Evolutionary conservation across 92 coral and sea anemone species (phyloP), one percentile per base, ranked within the genome.

Genomic region (Paramuricea clavata): DNA sequence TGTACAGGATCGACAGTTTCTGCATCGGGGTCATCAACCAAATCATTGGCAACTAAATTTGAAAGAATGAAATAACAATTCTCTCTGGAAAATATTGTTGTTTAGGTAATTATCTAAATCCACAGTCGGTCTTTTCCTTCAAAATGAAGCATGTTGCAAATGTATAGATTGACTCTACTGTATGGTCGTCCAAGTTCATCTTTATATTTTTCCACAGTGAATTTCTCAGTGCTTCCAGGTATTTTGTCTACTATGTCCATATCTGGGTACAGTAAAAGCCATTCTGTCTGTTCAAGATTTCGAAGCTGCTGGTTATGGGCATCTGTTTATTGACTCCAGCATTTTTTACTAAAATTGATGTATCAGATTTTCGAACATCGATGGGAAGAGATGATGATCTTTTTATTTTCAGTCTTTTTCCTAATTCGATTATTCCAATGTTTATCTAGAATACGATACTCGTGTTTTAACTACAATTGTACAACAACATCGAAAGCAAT

Each of bases 341-440:
- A n/a, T 34, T 74, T 54, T 49, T 57, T 22, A 85, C 26, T 7
- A 30, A 15, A 7, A 25, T 10, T 12, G 22, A 42, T 32, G 82
- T 30, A 30, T 39, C 83, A 10, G 52, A n/a, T 69, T 78, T 77
- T 42, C 32, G 47, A 5, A 86, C 90, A 16, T 86, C 57, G 32
- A 86, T 56, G 8, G 90, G 90, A 72, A 78, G 70, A 49, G 68
- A 41, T 19, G 90, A 86, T 47, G 68, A 61, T 79, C 90, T 86
- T 36, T 86, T 86, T 69, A 86, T 68, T 44, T 76, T 76, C 69
- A 86, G 83, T 15, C 64, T 59, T 19, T 47, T 64, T 16, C 72
- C 89, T 17, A 64, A 52, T 27, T 86, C 85, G 21, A 76, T 67
- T 61, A 86, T 35, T 67, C 89, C 89, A 78, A 86, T 60, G 67